These are phyloP conservation scores for Drosophila watanabei DNA, from an alignment of 1,140 invertebrate species.

Conservation along the genomic window DNA sequence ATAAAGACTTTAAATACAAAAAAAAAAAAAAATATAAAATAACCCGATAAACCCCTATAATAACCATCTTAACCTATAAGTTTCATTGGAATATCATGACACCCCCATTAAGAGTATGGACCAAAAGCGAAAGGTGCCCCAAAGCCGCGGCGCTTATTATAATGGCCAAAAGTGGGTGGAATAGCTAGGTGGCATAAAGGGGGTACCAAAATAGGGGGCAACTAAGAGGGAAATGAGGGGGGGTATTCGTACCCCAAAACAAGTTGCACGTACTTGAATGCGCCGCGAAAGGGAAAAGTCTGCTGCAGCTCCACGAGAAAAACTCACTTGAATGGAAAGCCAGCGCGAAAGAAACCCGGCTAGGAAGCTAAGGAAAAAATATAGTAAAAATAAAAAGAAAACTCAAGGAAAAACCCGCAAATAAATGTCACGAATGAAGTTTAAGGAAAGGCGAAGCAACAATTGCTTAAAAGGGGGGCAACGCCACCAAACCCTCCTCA, in stretches of 20 bases:
- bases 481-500: conserved; percentile 15
- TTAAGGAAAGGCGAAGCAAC: conserved; percentile 67
- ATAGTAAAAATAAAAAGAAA: conserved; percentile 7
- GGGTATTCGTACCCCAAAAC: conserved; percentile 46
- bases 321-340: conserved; percentile 49
- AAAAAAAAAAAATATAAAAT: too few species aligned
- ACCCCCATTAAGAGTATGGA: conserved; percentile 12
- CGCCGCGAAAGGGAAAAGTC: conserved; percentile 54
- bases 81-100: conserved; percentile 13
- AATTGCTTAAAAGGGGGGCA: conserved; percentile 44
- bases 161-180: conserved; percentile 32
- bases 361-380: conserved; percentile 7
- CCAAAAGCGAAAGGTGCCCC: conserved; percentile 72
- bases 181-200: neutral
- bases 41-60: neutral
- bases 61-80: neutral
- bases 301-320: conserved; percentile 22
- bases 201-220: neutral
- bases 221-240: neutral
- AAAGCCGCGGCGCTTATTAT: conserved; percentile 37
- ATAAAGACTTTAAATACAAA: neutral
- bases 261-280: conserved; percentile 73
- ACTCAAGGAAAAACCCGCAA: conserved; percentile 58
- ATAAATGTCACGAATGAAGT: conserved; percentile 77
- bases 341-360: conserved; percentile 24